Percentiles rank a stretch among this genome's conserved stretches.
Conservation (phyloP, 2,113 vertebrate species). For the Carassius carassius region DNA sequence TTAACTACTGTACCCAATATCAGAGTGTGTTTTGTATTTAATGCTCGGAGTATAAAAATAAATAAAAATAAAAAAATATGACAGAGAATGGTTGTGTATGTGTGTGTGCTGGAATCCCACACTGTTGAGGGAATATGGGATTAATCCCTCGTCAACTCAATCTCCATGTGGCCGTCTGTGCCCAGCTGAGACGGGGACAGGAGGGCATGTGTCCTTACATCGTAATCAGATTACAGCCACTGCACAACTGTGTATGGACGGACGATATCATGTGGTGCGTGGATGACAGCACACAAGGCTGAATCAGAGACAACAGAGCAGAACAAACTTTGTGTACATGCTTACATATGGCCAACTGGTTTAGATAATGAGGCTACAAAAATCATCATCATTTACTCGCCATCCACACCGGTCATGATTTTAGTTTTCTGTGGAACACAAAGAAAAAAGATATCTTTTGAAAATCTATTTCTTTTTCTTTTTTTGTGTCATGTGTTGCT, state of each 20-base stretch:
- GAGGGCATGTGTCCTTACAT: constrained; percentile 34
- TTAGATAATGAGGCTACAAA: constrained; percentile 9
- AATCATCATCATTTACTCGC: not conserved
- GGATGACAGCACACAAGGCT: not conserved
- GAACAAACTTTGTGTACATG: constrained; percentile 10
- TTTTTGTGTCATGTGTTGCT: not conserved
- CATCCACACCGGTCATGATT: not conserved
- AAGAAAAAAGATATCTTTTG: too few relatives aligned
- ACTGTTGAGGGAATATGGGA: not conserved
- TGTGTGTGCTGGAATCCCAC: not conserved
- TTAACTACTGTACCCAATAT: not conserved
- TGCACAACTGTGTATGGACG: constrained; percentile 37
- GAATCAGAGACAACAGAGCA: constrained; percentile 8
- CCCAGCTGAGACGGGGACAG: not conserved
- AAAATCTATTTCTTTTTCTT: too few relatives aligned
- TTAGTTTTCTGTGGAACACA: too few relatives aligned
- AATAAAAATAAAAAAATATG: too few relatives aligned
- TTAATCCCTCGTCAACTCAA: constrained; percentile 20
- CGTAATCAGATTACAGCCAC: constrained; percentile 37
- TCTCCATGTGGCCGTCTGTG: not conserved
- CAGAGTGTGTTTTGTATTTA: not conserved
- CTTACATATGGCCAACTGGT: not conserved
- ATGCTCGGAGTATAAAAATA: not conserved
- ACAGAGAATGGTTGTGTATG: too few relatives aligned
- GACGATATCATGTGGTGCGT: constrained; percentile 20